Conservation (phyloP, 2,888 invertebrate genomes). For the Microctonus hyperodae region DNA sequence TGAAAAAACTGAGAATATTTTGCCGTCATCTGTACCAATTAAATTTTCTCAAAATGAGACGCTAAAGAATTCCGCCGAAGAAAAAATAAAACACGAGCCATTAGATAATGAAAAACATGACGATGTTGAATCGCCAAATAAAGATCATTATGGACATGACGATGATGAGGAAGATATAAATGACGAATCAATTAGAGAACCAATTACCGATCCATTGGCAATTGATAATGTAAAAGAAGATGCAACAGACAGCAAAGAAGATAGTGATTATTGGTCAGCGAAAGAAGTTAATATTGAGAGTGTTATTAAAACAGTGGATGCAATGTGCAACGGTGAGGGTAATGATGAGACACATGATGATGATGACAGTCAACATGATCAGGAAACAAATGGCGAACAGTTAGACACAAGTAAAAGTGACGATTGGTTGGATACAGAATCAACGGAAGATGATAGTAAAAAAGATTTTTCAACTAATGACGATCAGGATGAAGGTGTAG, state of each 20-base stretch:
- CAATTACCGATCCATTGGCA: constrained; percentile 51
- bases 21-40: constrained; percentile 17
- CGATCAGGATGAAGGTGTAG: constrained; percentile 59
- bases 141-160: constrained; percentile 45
- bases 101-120: constrained; percentile 48
- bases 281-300: constrained; percentile 83
- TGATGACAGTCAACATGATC: constrained; percentile 49
- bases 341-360: constrained; percentile 63
- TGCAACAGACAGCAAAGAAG: constrained; percentile 68
- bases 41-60: constrained; percentile 37
- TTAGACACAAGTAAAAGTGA: constrained; percentile 54
- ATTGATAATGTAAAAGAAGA: constrained; percentile 62
- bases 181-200: constrained; percentile 51
- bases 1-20: constrained; percentile 24
- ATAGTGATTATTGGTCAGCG: constrained; percentile 79
- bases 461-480: constrained; percentile 51
- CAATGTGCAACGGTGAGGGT: constrained; percentile 65
- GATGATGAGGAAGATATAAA: constrained; percentile 49
- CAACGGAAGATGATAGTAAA: constrained; percentile 44
- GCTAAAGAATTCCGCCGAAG: constrained; percentile 45
- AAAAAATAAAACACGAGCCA: constrained; percentile 43
- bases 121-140: constrained; percentile 34
- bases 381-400: constrained; percentile 43
- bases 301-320: constrained; percentile 81
- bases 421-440: constrained; percentile 53